Percentiles rank a stretch among this genome's conserved stretches.
phyloP scores from a whole-genome alignment of 2,888 invertebrate genomes.

The Phortica magna region DNA sequence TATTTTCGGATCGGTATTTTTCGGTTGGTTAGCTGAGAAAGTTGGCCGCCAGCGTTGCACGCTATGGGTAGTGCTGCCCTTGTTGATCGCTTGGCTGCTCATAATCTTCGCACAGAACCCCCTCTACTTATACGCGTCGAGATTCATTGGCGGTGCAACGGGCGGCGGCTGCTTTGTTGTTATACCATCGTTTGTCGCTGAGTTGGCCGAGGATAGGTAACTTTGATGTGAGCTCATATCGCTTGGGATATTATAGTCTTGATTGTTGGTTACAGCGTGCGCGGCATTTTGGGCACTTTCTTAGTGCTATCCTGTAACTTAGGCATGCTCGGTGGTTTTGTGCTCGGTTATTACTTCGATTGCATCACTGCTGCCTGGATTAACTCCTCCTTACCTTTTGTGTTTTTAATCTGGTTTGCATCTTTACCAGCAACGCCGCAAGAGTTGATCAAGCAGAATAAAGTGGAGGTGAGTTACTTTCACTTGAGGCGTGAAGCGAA shows the following conservation, averaged over 20 bases:
- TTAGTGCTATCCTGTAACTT: constrained; percentile 71
- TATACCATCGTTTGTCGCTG: constrained; percentile 73
- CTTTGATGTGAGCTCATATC: no score
- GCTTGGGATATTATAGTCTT: no score
- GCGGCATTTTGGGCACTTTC: constrained; percentile 74
- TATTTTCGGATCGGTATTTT: constrained; percentile 70
- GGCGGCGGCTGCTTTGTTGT: constrained; percentile 71
- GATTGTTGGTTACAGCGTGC: constrained; percentile 70
- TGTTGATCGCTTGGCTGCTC: constrained; percentile 73
- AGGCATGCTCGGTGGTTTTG: constrained; percentile 71
- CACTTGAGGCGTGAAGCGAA: background rate
- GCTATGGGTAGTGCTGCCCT: constrained; percentile 66
- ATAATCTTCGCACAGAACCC: constrained; percentile 67
- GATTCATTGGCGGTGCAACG: constrained; percentile 70
- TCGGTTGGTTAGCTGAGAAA: constrained; percentile 72
- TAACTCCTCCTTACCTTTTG: constrained; percentile 57
- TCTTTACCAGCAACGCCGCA: constrained; percentile 76
- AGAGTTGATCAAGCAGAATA: constrained; percentile 64
- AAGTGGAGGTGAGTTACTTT: constrained; percentile 52
- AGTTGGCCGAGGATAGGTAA: constrained; percentile 73
- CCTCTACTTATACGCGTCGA: constrained; percentile 60
- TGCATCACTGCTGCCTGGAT: constrained; percentile 68
- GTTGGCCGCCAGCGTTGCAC: constrained; percentile 70
- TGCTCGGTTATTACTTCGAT: constrained; percentile 67
- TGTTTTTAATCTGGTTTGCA: constrained; percentile 65